A percentile compares a stretch with the other conserved stretches of the same genome.
Evolutionary conservation across 2,797 vertebrate genomes (phyloP).

Genomic region (Sebastes taczanowskii): DNA sequence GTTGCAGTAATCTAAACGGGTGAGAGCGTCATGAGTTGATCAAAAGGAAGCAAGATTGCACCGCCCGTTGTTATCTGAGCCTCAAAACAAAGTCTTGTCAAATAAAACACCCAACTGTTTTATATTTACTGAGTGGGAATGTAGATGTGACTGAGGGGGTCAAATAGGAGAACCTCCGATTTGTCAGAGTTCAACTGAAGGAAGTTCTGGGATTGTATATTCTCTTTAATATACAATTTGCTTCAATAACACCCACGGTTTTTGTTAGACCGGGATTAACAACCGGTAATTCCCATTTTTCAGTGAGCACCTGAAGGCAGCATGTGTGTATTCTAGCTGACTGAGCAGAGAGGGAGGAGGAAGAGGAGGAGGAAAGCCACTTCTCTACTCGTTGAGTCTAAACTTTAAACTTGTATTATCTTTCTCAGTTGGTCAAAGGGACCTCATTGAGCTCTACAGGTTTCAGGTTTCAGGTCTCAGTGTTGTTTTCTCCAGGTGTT

Average conservation of each 20-base stretch:
- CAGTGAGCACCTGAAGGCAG: conserved; percentile 37
- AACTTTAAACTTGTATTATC: background rate
- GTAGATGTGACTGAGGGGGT: fast-evolving
- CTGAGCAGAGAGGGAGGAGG: conserved; percentile 18
- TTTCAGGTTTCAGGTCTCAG: too few species aligned
- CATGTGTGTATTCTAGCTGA: conserved; percentile 16
- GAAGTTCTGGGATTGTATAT: too few species aligned
- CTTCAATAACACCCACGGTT: background rate
- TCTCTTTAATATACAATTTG: background rate
- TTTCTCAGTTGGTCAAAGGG: background rate
- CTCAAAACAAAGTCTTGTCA: too few species aligned
- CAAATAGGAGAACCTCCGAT: too few species aligned
- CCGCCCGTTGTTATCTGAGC: too few species aligned
- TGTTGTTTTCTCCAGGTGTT: background rate
- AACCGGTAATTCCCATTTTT: background rate
- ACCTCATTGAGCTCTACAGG: background rate
- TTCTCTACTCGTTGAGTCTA: background rate
- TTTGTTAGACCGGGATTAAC: background rate
- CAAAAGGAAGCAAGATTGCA: too few species aligned
- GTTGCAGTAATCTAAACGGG: too few species aligned
- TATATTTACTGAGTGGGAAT: too few species aligned
- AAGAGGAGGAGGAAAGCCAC: background rate
- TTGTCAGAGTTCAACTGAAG: too few species aligned
- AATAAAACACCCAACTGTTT: too few species aligned
- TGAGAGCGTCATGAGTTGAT: fast-evolving